phyloP scores from a whole-genome alignment of 1,140 invertebrate species.

The Saccostrea glomerata region DNA sequence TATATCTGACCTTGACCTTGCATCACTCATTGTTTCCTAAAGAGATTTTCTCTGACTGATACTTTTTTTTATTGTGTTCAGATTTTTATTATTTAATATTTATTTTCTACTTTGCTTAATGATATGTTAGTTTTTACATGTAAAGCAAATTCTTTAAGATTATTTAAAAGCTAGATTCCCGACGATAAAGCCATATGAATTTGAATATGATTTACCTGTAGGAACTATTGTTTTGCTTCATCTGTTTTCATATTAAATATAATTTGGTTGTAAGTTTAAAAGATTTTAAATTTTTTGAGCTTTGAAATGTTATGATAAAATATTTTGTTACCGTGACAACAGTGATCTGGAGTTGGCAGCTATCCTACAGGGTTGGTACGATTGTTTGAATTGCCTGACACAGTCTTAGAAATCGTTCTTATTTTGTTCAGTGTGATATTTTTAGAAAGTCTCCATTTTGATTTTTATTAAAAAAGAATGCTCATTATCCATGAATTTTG shows the following conservation, averaged over 20 bases:
- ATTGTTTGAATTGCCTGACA: background rate
- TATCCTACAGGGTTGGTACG: slow-evolving; percentile 8
- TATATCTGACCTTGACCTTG: background rate
- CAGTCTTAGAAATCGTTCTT: background rate
- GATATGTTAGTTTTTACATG: background rate
- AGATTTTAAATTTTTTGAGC: background rate
- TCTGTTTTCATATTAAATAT: too few species aligned
- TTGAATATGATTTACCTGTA: too few species aligned
- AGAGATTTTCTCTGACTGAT: background rate
- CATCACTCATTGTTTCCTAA: background rate
- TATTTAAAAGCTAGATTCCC: background rate
- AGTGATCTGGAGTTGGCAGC: slow-evolving; percentile 6
- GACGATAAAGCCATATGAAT: background rate
- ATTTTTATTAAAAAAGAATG: background rate
- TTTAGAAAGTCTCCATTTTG: background rate
- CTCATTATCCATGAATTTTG: background rate
- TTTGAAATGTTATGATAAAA: background rate
- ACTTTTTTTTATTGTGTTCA: background rate
- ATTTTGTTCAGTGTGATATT: background rate
- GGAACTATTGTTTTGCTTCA: too few species aligned
- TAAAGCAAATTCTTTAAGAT: background rate
- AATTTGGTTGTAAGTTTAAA: background rate
- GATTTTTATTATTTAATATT: background rate
- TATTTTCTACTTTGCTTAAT: background rate
- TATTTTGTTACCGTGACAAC: slow-evolving; percentile 7